Base-by-base conservation (phyloP, 2,888 invertebrate species). In the Kryphioiulus occultus region DNA sequence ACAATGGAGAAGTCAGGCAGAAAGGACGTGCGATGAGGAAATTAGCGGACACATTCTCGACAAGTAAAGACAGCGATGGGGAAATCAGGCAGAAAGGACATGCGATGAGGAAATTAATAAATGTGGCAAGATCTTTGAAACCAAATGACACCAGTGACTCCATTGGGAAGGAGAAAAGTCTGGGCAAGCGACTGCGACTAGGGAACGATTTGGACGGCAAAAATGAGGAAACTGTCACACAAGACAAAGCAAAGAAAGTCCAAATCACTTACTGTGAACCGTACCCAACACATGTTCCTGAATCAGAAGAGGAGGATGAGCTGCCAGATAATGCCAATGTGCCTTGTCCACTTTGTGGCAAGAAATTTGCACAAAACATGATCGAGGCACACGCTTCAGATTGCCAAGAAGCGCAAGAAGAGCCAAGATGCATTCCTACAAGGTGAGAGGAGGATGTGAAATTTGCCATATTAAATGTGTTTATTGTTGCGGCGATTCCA, bases 381-480 rank as follows among this genome's bases (percentile, higher is more conserved):
- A 87, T 87, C 30, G 87, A 87, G 22, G 35, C 32, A 17, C 87
- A 87, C 26, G 87, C 87, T n/a, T 78, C 42, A 15, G 87, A 87
- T 30, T 87, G 87, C 19, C 42, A 44, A 22, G 87, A 83, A 30
- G 42, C 0, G 42, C 35, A 19, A 19, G 84, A 84, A 39, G 85
- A 85, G 85, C 9, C 44, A 22, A 42, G 42, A 0, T 84, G 84
- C 22, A 17, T 85, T 30, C 9, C 32, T 9, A 84, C 32, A 35
- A 84, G 84, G 84, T 84, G 84, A 83, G 83, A 68, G 68, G 68
- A 68, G 9, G 9, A 26, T 68, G 68, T 17, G 17, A 1, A 15
- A 47, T 15, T 82, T 32, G 78, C 15, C n/a, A n/a, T n/a, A n/a
- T n/a, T n/a, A n/a, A n/a, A n/a, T n/a, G n/a, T n/a, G n/a, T n/a